phyloP scores from a whole-genome alignment of 2,797 vertebrate species.

The Ctenopoma multispine region DNA sequence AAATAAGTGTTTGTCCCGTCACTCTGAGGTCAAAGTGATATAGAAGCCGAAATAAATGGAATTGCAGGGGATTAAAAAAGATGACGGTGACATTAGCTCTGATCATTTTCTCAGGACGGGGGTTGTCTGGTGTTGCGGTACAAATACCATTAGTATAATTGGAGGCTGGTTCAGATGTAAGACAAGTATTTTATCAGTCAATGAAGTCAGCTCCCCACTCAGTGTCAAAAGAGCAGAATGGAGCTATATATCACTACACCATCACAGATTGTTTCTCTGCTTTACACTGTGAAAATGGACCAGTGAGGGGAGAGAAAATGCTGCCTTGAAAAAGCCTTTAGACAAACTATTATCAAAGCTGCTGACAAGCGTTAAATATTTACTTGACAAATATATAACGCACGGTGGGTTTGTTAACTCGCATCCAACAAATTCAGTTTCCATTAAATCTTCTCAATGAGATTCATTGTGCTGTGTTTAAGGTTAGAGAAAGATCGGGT shows the following conservation, averaged over 20 bases:
- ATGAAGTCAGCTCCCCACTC: conserved; percentile 48
- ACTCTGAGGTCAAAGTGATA: conserved; percentile 38
- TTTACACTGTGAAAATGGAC: conserved; percentile 20
- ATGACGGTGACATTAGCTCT: conserved; percentile 47
- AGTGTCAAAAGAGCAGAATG: conserved; percentile 43
- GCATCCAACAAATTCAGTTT: neutral
- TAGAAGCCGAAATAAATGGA: conserved; percentile 44
- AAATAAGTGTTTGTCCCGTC: conserved; percentile 49
- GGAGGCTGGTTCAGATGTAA: conserved; percentile 51
- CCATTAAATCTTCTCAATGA: neutral
- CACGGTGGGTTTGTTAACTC: neutral
- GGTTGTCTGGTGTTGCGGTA: conserved; percentile 16
- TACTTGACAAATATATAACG: neutral
- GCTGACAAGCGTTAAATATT: neutral
- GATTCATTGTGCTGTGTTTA: neutral
- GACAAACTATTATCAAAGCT: neutral
- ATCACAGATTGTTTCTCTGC: conserved; percentile 7
- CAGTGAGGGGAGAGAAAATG: neutral
- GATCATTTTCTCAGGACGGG: conserved; percentile 22
- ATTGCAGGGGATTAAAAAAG: conserved; percentile 46
- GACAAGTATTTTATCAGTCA: conserved; percentile 61
- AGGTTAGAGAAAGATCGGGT: too few species aligned
- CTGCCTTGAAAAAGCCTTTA: neutral
- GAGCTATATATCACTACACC: conserved; percentile 25
- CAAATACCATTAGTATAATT: conserved; percentile 61